Evolutionary conservation across 2,888 invertebrate genomes (phyloP).

Genomic region (Anthrax anthrax): DNA sequence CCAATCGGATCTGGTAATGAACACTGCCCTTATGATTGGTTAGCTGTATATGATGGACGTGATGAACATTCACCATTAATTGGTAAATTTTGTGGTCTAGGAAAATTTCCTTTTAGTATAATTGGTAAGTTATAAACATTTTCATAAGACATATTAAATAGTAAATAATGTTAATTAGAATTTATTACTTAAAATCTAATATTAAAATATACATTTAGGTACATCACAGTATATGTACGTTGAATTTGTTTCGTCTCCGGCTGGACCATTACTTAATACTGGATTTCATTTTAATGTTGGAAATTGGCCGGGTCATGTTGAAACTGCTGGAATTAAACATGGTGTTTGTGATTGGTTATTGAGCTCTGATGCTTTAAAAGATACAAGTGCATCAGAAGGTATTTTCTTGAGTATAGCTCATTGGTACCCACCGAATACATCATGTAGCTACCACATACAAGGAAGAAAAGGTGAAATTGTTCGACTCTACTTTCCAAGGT

Average conservation of each 20-base stretch:
- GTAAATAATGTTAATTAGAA: neutral
- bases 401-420: slow-evolving; percentile 84
- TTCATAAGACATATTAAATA: too few species aligned
- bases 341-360: slow-evolving; percentile 82
- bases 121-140: slow-evolving; percentile 43
- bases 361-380: slow-evolving; percentile 63
- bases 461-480: slow-evolving; percentile 78
- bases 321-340: slow-evolving; percentile 72
- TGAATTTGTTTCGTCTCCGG: slow-evolving; percentile 78
- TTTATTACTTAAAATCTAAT: neutral
- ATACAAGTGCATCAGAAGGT: slow-evolving; percentile 69
- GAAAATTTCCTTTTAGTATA: slow-evolving; percentile 86
- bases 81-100: slow-evolving; percentile 84
- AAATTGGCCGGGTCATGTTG: slow-evolving; percentile 86
- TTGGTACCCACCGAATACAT: slow-evolving; percentile 89
- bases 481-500: slow-evolving; percentile 79
- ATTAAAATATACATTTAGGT: slow-evolving; percentile 27
- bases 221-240: slow-evolving; percentile 80
- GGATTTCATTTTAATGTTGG: slow-evolving; percentile 92
- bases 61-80: slow-evolving; percentile 76
- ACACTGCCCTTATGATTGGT: slow-evolving; percentile 81
- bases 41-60: slow-evolving; percentile 79
- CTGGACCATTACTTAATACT: slow-evolving; percentile 78
- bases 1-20: slow-evolving; percentile 77
- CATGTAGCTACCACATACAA: slow-evolving; percentile 80